Evolutionary conservation across 2,888 invertebrate genomes (phyloP).

Genomic region (Ferrisia virgata): DNA sequence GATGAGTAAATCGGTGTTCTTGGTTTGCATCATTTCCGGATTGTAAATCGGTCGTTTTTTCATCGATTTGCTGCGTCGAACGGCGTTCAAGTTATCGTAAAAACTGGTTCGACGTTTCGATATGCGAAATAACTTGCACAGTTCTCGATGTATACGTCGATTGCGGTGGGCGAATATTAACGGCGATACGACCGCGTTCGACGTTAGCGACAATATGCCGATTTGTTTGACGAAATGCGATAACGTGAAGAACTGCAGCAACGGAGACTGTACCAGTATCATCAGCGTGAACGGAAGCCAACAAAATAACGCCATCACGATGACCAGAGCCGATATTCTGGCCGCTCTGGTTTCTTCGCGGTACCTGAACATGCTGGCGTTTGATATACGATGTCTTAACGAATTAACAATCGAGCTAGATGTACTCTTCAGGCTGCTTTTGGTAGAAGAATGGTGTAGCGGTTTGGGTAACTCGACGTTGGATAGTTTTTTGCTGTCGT

Average conservation of each 20-base stretch:
- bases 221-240: slow-evolving; percentile 46
- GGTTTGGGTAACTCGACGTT: slow-evolving; percentile 50
- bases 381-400: slow-evolving; percentile 70
- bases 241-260: slow-evolving; percentile 36
- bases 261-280: slow-evolving; percentile 46
- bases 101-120: slow-evolving; percentile 47
- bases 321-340: slow-evolving; percentile 75
- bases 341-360: slow-evolving; percentile 87
- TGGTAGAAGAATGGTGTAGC: slow-evolving; percentile 51
- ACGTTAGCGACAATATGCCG: slow-evolving; percentile 53
- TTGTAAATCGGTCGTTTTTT: neutral
- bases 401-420: slow-evolving; percentile 67
- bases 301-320: slow-evolving; percentile 64
- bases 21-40: neutral
- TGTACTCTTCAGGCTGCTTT: slow-evolving; percentile 55
- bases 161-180: slow-evolving; percentile 75
- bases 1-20: slow-evolving; percentile 43
- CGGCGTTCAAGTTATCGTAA: slow-evolving; percentile 44
- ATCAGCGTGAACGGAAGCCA: slow-evolving; percentile 59
- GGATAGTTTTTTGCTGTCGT: neutral
- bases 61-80: neutral
- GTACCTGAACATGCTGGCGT: slow-evolving; percentile 78
- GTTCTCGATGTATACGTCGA: slow-evolving; percentile 62
- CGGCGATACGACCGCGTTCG: slow-evolving; percentile 67
- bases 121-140: slow-evolving; percentile 51